Evolutionary conservation across 2,888 invertebrate genomes (phyloP).

Genomic region (Eledone cirrhosa): DNA sequence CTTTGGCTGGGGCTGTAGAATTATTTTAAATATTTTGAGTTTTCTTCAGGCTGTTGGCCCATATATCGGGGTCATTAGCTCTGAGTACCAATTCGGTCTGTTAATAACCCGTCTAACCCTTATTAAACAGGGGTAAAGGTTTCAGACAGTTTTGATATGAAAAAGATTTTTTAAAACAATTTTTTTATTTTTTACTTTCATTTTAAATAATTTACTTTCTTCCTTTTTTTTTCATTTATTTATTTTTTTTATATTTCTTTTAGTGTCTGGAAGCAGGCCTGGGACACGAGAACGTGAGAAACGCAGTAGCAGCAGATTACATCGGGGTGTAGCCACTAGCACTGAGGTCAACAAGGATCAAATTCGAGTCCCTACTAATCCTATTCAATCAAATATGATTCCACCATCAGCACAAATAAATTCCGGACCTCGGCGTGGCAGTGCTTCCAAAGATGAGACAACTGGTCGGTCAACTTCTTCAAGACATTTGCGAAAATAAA

Average conservation of each 20-base stretch:
- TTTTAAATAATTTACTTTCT: background rate
- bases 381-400: conserved; percentile 53
- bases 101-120: too few species aligned
- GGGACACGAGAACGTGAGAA: conserved; percentile 62
- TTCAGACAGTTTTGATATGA: too few species aligned
- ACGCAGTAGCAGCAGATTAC: conserved; percentile 60
- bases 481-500: conserved; percentile 53
- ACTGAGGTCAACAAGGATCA: conserved; percentile 52
- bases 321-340: conserved; percentile 61
- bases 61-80: too few species aligned
- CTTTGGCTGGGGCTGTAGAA: too few species aligned
- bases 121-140: too few species aligned
- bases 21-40: too few species aligned
- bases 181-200: background rate
- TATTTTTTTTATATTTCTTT: background rate
- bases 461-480: conserved; percentile 56
- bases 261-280: conserved; percentile 62
- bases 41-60: too few species aligned
- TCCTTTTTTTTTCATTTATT: background rate
- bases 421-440: conserved; percentile 58
- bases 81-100: too few species aligned
- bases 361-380: conserved; percentile 54
- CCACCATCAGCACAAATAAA: conserved; percentile 41
- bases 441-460: conserved; percentile 60
- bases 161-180: background rate